Evolutionary conservation across 2,113 vertebrate genomes (phyloP).

Genomic region (Planiliza haematocheilus): DNA sequence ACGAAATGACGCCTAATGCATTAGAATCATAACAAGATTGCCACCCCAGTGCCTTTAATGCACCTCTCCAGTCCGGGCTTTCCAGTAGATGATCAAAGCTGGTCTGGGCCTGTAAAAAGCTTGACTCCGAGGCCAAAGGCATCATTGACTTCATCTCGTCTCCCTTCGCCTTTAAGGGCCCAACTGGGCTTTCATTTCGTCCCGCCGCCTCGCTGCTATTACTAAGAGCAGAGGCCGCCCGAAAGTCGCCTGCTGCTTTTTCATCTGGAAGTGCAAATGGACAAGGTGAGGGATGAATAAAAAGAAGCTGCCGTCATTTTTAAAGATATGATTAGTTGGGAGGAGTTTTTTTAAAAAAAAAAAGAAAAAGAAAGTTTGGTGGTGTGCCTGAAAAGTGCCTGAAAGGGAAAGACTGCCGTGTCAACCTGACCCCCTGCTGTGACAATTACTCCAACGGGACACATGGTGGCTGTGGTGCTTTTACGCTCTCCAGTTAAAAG

Average conservation of each 20-base stretch:
- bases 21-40: conserved; percentile 49
- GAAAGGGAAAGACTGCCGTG: background rate
- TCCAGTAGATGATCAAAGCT: conserved; percentile 72
- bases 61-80: conserved; percentile 44
- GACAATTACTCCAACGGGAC: conserved; percentile 21
- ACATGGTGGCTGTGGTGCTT: conserved; percentile 7
- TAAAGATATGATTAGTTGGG: background rate
- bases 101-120: conserved; percentile 48
- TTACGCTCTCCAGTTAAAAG: conserved; percentile 37
- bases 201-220: conserved; percentile 47
- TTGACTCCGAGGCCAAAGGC: conserved; percentile 45
- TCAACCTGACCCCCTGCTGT: conserved; percentile 33
- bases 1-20: conserved; percentile 45
- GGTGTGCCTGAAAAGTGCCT: background rate
- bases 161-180: conserved; percentile 32
- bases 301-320: background rate
- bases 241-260: conserved; percentile 45
- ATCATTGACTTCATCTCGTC: conserved; percentile 50
- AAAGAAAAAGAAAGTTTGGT: conserved; percentile 7
- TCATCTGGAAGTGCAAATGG: conserved; percentile 49
- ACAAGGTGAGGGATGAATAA: background rate
- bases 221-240: conserved; percentile 52
- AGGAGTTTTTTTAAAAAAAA: conserved; percentile 1
- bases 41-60: conserved; percentile 45
- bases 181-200: conserved; percentile 60